Conservation (phyloP, 2,797 vertebrate genomes). For the Dendrocincla tyrannina region DNA sequence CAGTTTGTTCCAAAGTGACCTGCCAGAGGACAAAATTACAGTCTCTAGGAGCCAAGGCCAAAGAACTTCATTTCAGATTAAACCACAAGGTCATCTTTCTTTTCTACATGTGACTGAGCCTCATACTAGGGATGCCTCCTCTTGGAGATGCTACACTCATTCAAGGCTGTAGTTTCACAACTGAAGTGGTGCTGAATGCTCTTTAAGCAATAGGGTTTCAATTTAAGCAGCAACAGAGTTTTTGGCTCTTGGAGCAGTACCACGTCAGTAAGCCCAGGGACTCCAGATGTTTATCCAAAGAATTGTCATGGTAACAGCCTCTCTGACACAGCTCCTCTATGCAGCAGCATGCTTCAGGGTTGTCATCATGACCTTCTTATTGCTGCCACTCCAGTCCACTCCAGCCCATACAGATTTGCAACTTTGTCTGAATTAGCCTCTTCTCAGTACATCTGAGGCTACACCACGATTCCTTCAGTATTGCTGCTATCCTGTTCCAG, state of each 20-base stretch:
- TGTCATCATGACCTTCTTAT: neutral
- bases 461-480: neutral
- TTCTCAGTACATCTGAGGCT: neutral
- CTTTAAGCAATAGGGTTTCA: constrained; percentile 14
- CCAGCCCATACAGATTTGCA: neutral
- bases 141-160: neutral
- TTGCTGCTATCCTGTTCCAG: neutral
- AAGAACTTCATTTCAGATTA: neutral
- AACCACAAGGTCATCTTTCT: neutral
- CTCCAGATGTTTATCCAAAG: constrained; percentile 26
- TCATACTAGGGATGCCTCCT: neutral
- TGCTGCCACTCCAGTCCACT: neutral
- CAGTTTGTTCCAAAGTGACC: neutral
- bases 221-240: neutral
- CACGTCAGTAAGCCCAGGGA: neutral
- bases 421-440: neutral
- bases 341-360: neutral
- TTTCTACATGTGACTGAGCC: neutral
- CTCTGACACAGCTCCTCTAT: neutral
- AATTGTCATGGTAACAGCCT: constrained; percentile 22
- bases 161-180: neutral
- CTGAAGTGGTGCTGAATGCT: neutral
- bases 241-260: neutral
- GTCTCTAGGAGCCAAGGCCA: neutral
- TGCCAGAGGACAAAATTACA: neutral